phyloP scores from a whole-genome alignment of 2,797 vertebrate genomes.

The Sciurus vulgaris region DNA sequence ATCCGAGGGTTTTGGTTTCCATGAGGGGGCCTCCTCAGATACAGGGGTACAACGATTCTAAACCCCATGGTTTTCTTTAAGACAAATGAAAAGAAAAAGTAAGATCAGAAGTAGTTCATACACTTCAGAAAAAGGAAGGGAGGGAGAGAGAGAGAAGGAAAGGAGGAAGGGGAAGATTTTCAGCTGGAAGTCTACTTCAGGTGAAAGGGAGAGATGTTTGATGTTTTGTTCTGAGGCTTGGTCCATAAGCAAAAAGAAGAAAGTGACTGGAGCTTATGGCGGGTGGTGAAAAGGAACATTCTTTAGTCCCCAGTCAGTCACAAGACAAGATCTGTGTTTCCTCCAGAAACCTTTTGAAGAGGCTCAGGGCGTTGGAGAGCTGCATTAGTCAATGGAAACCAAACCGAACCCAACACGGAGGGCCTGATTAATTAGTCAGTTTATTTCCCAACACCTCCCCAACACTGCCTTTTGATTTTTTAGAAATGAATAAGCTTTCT shows the following conservation, averaged over 20 bases:
- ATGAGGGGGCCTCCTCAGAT: neutral
- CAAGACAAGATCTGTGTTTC: neutral
- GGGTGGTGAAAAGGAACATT: neutral
- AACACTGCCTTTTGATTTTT: slow-evolving; percentile 3
- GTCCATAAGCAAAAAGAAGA: neutral
- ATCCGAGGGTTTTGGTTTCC: neutral
- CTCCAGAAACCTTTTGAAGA: neutral
- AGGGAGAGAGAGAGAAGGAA: no score
- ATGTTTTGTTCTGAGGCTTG: slow-evolving; percentile 15
- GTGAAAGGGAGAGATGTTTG: neutral
- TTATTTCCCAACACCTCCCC: slow-evolving; percentile 59
- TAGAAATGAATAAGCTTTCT: slow-evolving; percentile 46
- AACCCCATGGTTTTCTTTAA: neutral
- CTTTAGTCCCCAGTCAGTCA: neutral
- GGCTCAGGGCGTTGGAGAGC: neutral
- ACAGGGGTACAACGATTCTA: neutral
- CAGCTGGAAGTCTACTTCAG: neutral
- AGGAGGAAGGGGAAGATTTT: neutral
- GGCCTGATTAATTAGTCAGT: slow-evolving; percentile 53
- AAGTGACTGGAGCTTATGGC: neutral
- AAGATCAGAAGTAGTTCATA: neutral
- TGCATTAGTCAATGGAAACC: slow-evolving; percentile 61
- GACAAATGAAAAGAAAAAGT: neutral
- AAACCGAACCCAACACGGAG: neutral
- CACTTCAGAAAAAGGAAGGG: neutral